A percentile compares a stretch with the other conserved stretches of the same genome.
Evolutionary conservation across 2,888 invertebrate genomes (phyloP).

Genomic region (Drosophila mimica): DNA sequence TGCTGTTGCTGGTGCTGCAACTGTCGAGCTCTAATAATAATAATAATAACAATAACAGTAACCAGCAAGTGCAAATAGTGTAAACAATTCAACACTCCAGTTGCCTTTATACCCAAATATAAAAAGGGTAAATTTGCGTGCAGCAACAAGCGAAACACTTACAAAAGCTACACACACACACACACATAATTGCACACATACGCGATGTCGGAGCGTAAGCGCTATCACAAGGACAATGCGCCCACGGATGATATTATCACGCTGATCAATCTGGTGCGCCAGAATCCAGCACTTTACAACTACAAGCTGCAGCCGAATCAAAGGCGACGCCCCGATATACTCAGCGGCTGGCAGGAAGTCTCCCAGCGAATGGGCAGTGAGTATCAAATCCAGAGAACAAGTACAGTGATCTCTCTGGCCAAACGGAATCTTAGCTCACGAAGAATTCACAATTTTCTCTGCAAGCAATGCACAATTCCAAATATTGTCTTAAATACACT

Average conservation of each 20-base stretch:
- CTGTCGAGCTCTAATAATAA: constrained; percentile 26
- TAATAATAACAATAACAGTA: constrained; percentile 16
- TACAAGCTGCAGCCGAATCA: constrained; percentile 82
- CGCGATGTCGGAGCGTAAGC: constrained; percentile 91
- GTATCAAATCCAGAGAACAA: constrained; percentile 34
- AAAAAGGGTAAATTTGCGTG: neutral
- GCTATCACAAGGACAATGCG: constrained; percentile 82
- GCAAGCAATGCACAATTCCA: neutral
- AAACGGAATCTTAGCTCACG: neutral
- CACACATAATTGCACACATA: neutral
- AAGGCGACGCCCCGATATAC: constrained; percentile 79
- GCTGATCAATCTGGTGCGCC: constrained; percentile 80
- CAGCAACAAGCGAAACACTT: constrained; percentile 37
- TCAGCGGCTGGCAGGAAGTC: constrained; percentile 82
- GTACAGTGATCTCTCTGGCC: constrained; percentile 2
- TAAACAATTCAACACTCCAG: constrained; percentile 33
- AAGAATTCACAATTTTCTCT: neutral
- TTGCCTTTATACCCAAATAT: neutral
- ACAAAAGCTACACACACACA: constrained; percentile 16
- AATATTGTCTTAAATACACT: neutral
- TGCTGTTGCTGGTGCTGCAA: constrained; percentile 20
- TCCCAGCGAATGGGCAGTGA: constrained; percentile 81
- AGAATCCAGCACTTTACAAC: constrained; percentile 83
- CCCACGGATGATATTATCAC: constrained; percentile 82
- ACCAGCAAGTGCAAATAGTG: constrained; percentile 2